Evolutionary conservation across 2,888 invertebrate species (phyloP), one percentile per base, ranked within the genome.

Genomic region (Ectropis crepuscularia): DNA sequence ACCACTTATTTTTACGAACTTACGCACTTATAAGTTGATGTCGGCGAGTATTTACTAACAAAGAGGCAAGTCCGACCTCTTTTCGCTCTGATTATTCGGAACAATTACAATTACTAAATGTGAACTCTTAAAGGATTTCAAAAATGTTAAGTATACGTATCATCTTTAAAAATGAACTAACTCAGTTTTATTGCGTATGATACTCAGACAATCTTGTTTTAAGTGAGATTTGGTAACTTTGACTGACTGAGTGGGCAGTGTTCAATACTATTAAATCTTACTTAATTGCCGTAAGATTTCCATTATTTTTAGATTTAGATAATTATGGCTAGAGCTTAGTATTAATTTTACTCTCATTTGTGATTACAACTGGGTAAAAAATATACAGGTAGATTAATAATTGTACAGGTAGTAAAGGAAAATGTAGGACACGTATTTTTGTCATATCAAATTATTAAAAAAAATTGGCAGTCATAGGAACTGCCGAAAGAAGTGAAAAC

Each of bases 21-120:
- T 11, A 49, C 50, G 36, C 39, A 48, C 38, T 41, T 49, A 37
- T 7, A 45, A 47, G 8, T 61, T 55, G 46, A 16, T 55, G 57
- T 64, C 53, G 50, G 57, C 51, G 53, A 57, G 57, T 58, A 65
- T 61, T 63, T 64, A 61, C 51, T 59, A 66, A 68, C 60, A 67
- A 65, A 69, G 67, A 63, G 43, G 55, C 57, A 63, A 63, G 67
- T 65, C 64, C 49, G 50, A 68, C 63, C 60, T 36, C 53, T 70
- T 70, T 57, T 46, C 71, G 74, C 71, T 74, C 75, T 75, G 71
- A 70, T 74, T 72, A 36, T 11, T 65, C 10, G 41, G 54, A 58
- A 71, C 71, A 71, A 72, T 71, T 68, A 69, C n/a, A 63, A 67
- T 66, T 65, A 65, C 63, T 61, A 62, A 69, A 64, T 62, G 49